Percentiles rank a stretch among this genome's conserved stretches.
phyloP scores from a whole-genome alignment of 2,113 vertebrate genomes.

The Monarcha castaneiventris region DNA sequence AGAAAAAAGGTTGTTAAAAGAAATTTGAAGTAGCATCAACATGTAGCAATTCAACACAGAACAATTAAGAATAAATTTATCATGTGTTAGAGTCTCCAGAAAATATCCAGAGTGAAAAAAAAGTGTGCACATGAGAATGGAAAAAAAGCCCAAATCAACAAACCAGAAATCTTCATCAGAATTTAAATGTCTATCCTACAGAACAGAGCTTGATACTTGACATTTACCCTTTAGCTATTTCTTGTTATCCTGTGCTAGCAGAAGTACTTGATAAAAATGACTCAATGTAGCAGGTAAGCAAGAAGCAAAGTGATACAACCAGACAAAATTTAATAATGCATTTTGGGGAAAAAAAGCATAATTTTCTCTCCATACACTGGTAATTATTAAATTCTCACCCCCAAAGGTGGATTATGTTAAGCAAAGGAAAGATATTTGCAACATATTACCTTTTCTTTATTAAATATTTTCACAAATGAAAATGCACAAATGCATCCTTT shows the following conservation, averaged over 20 bases:
- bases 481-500: neutral
- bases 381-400: neutral
- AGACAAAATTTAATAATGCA: neutral
- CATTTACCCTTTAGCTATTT: neutral
- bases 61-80: neutral
- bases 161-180: neutral
- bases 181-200: neutral
- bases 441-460: neutral
- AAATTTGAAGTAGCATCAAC: neutral
- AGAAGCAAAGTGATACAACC: neutral
- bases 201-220: neutral
- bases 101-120: neutral
- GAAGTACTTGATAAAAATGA: neutral
- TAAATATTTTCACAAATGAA: neutral
- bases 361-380: neutral
- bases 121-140: neutral
- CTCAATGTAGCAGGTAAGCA: neutral
- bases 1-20: neutral
- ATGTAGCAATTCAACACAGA: neutral
- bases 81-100: neutral
- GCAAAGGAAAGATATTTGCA: neutral
- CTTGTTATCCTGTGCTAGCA: neutral
- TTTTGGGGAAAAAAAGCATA: neutral
- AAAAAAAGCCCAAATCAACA: neutral
- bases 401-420: neutral